Base-by-base conservation (phyloP, 2,888 invertebrate species). In the Pelosia muscerda region DNA sequence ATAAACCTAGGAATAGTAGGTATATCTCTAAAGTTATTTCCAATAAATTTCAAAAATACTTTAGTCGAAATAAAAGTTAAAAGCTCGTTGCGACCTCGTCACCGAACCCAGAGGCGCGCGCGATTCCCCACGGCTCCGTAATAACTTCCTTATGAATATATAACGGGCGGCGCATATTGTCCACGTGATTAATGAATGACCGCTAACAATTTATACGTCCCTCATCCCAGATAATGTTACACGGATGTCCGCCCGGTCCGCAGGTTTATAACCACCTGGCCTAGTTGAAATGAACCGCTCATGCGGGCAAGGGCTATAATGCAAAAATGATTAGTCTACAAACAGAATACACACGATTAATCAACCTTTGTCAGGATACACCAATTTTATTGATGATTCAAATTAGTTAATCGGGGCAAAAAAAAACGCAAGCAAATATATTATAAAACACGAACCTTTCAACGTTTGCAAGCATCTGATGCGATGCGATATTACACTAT, bases 161-260 rank as follows among this genome's bases (percentile, higher is more conserved):
- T 63, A 11, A 19, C n/a, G 8, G 19, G 49, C n/a, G 49, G 19
- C n/a, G 19, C 23, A 25, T 25, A 38, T 25, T 55, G 5, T 25
- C 8, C 19, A 9, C 55, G 25, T 63, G 63, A 63, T 63, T 63
- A 63, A 63, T 63, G 54, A 63, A 38, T 34, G 23, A 25, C 25
- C 55, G 54, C 53, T 23, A 53, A 62, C 31, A 63, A 63, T 54
- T 63, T 63, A 63, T 54, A 28, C 62, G 28, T 15, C 10, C 23
- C 49, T 28, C 28, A 13, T 1, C 15, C 38, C 10, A 25, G 19
- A 4, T 38, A 38, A 59, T 59, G 28, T 59, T 31, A 19, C 54
- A 55, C 54, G 55, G 25, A 31, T 23, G 19, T 23, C 49, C 19
- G 9, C 8, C 8, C n/a, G 49, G n/a, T 9, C 49, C 49, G n/a